Evolutionary conservation across 1,140 invertebrate genomes (phyloP), one percentile per base, ranked within the genome.

Genomic region (Portunus trituberculatus): DNA sequence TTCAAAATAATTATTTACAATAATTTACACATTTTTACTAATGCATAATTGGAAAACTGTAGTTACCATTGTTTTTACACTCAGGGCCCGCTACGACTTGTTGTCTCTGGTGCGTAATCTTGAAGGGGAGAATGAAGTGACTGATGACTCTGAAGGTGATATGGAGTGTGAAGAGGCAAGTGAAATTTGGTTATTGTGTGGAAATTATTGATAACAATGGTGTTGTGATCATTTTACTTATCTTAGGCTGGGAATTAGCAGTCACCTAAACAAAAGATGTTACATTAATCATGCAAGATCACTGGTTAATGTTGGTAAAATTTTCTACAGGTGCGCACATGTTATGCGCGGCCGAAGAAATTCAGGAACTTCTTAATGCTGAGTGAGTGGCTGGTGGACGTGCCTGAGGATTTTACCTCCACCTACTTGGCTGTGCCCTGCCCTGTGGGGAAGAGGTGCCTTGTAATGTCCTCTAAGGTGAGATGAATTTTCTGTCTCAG

Each of bases 341-440:
- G 93, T 91, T 96, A 96, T 67, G 76, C 52, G 45, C 91, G 87
- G 4, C 96, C 96, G 0, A 96, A 91, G 83, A 94, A 96, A 16
- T 96, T 97, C 96, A 39, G 67, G n/a, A 94, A 96, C 39, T 96
- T 96, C 67, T 96, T 98, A 52, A 98, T 98, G 98, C 96, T 98
- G 39, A 99, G 99, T 0, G 99, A 99, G 97, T 99, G 99, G 99
- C 97, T 99, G 96, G 97, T 98, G 1, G 98, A 99, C 96, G 97
- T 98, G 87, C 99, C 99, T 25, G 97, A 97, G 93, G 98, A 99
- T 97, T 98, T 99, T 96, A 96, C 97, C 46, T 97, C 98, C 12
- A 98, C 98, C 90, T 99, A 99, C 99, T 97, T 98, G n/a, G 97
- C 99, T 95, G 97, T 99, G 48, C 97, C 98, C 0, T 99, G 98